Conservation (phyloP, 2,113 vertebrate genomes). For the Pyrgilauda ruficollis region DNA sequence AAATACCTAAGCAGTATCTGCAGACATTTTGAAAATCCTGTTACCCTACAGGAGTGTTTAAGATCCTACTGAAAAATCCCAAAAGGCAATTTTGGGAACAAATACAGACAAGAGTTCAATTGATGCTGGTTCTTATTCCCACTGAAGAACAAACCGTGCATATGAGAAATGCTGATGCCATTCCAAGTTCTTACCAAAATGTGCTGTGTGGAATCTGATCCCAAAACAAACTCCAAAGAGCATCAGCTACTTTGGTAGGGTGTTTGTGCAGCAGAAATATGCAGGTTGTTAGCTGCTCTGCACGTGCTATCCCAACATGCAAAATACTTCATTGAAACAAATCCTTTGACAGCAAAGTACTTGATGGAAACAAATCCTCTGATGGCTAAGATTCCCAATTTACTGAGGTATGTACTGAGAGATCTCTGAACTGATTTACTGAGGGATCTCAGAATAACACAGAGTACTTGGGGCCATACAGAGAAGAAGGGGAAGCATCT, state of each 20-base stretch:
- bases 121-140: background rate
- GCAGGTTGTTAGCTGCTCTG: background rate
- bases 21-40: conserved; percentile 2
- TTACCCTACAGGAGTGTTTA: background rate
- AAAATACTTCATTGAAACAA: background rate
- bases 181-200: background rate
- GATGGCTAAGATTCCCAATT: background rate
- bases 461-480: too few relatives aligned
- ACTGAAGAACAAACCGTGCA: background rate
- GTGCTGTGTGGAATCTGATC: background rate
- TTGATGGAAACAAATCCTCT: background rate
- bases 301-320: background rate
- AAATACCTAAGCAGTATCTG: background rate
- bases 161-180: background rate
- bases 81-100: background rate
- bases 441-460: background rate
- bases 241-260: background rate
- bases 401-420: background rate
- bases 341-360: background rate
- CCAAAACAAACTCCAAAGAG: background rate
- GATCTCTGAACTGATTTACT: background rate
- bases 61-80: background rate
- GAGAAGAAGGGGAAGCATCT: background rate
- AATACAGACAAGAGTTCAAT: background rate
- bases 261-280: background rate